Base-by-base conservation (phyloP, 1,140 invertebrate genomes). In the Hesperophylax magnus region DNA sequence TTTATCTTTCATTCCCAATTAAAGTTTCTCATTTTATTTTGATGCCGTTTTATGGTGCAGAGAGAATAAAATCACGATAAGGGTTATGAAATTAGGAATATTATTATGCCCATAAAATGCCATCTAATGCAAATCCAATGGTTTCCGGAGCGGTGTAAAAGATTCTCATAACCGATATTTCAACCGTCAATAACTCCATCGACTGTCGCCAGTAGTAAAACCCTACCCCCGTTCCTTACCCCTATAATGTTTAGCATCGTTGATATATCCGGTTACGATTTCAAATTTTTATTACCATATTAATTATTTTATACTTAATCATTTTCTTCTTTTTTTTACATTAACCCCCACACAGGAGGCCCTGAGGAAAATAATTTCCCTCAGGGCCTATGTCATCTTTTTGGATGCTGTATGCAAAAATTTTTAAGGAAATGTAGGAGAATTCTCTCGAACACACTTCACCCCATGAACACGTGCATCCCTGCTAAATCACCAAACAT, bases 111-210 rank as follows among this genome's bases (percentile, higher is more conserved):
- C 52, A 78, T 78, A 78, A 78, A 67, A 78, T 17, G 31, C 15
- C 54, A 78, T 77, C 71, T 53, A 74, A 83, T 79, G 82, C 77
- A 83, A 83, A 83, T 83, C 79, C 77, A 78, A 61, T 61, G 65
- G 71, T 53, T 72, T 53, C 69, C 39, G 54, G 80, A 9, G 39
- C 24, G 34, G 76, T 56, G 58, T 60, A 77, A 83, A 82, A 83
- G 82, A 83, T 83, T 83, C 69, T 77, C 78, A 79, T 76, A 79
- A 77, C 69, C 77, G 77, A 83, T 83, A 79, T 83, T 78, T 83
- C 82, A 72, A 15, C 54, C 47, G 31, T 63, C 82, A 83, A 83
- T 83, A 83, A 81, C 82, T 83, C 79, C 61, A 80, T 80, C 80
- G 75, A 58, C 61, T 39, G 79, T 83, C 82, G 77, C 79, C 82